Evolutionary conservation across 2,113 vertebrate species (phyloP).

Genomic region (Litocranius walleri): DNA sequence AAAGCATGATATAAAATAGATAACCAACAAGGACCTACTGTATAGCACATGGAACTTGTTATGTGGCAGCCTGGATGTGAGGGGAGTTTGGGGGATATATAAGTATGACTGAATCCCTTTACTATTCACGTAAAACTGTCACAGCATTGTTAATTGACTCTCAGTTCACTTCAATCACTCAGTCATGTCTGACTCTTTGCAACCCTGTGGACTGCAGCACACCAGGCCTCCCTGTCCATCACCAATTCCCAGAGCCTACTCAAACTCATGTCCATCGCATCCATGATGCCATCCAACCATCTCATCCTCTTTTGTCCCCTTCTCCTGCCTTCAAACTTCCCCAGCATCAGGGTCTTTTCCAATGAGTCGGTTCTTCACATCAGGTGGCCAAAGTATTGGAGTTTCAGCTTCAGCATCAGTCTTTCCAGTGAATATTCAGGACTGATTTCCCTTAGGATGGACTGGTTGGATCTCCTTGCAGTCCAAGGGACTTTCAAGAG

Average conservation of each 20-base stretch:
- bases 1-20: not conserved
- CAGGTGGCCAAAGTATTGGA: not conserved
- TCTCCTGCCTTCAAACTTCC: not conserved
- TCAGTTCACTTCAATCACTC: not conserved
- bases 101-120: not conserved
- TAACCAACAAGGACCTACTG: not conserved
- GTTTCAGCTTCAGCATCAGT: not conserved
- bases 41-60: not conserved
- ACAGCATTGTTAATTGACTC: not conserved
- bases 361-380: not conserved
- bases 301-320: not conserved
- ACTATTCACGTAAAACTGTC: not conserved
- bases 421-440: not conserved
- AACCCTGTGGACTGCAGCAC: not conserved
- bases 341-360: not conserved
- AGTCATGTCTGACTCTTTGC: not conserved
- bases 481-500: not conserved
- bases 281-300: not conserved
- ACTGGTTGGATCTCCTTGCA: not conserved
- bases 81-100: not conserved
- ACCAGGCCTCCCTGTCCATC: not conserved
- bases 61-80: not conserved
- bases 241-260: not conserved
- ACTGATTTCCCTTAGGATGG: not conserved
- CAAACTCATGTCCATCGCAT: not conserved